phyloP scores from a whole-genome alignment of 1,140 invertebrate species.

The Hyles euphorbiae region DNA sequence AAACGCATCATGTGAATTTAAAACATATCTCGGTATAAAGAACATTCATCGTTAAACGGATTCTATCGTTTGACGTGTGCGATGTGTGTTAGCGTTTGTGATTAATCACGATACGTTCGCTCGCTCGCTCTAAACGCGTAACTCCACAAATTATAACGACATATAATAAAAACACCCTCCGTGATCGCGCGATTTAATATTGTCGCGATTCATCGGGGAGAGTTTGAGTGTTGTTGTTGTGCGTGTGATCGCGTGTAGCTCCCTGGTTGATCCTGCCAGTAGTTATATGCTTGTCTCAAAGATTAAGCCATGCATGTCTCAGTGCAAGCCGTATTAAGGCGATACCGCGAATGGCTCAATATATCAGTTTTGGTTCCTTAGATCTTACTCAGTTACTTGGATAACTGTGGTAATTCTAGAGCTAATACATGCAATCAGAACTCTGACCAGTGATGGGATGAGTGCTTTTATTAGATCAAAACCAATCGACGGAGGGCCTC shows the following conservation, averaged over 20 bases:
- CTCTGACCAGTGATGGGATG: conserved; percentile 80
- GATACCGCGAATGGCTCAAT: conserved; percentile 89
- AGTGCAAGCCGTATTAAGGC: conserved; percentile 82
- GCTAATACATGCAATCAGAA: conserved; percentile 87
- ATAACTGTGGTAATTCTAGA: conserved; percentile 94
- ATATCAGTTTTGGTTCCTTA: conserved; percentile 85
- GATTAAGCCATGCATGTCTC: conserved; percentile 88
- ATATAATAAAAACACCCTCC: no score
- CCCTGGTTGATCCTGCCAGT: conserved; percentile 84
- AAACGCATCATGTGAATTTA: no score
- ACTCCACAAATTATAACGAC: no score
- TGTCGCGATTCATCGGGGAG: no score
- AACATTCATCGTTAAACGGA: no score
- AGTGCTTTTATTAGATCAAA: conserved; percentile 81
- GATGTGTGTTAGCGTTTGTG: no score
- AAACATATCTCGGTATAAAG: no score
- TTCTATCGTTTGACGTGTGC: no score
- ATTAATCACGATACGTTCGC: no score
- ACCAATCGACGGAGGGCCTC: conserved; percentile 76
- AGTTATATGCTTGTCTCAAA: conserved; percentile 87
- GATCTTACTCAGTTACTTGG: conserved; percentile 85
- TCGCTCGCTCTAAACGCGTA: no score
- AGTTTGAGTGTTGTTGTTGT: no score
- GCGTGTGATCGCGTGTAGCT: conserved; percentile 17
- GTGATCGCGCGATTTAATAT: no score